Evolutionary conservation across 2,888 invertebrate species (phyloP), one percentile per base, ranked within the genome.

Genomic region (Altica lythri): DNA sequence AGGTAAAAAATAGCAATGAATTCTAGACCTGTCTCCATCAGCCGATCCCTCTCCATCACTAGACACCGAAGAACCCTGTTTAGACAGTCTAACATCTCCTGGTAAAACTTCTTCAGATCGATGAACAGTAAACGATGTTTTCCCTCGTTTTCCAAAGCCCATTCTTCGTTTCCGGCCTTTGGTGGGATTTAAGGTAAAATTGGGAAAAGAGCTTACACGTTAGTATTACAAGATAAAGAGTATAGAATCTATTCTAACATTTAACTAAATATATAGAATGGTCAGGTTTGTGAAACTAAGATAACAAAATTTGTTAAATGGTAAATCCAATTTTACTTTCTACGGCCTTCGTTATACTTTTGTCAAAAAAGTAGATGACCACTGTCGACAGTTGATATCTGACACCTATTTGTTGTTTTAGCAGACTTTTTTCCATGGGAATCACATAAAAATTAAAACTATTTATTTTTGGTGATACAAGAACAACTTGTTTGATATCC

Each of bases 21-120:
- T 50, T 68, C 64, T 42, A 62, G 66, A 90, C 90, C 91, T 91
- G 87, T 89, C 90, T 76, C 90, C 90, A 77, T 92, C 91, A 68
- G 83, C 83, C 72, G 86, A 85, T 71, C 87, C 86, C 77, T 90
- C 90, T 78, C 93, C 92, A 78, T 95, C 95, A 79, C 93, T 93
- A 78, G 94, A 94, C 72, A 93, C 91, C 72, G 93, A 93, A 72
- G 93, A 93, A 73, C 92, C 90, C 74, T 93, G 90, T 75, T 79
- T 77, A 74, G 80, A 78, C 68, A 83, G 82, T 62, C 86, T 80
- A 74, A 86, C 84, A 78, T 93, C 93, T 71, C 91, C 90, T 65
- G 95, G 95, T 72, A 90, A 86, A 74, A 97, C 93, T 80, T 97
- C 97, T 82, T 97, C 97, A 79, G 96, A 96, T 80, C 97, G 90